phyloP scores from a whole-genome alignment of 2,888 invertebrate genomes.

The Embidobia sp. region DNA sequence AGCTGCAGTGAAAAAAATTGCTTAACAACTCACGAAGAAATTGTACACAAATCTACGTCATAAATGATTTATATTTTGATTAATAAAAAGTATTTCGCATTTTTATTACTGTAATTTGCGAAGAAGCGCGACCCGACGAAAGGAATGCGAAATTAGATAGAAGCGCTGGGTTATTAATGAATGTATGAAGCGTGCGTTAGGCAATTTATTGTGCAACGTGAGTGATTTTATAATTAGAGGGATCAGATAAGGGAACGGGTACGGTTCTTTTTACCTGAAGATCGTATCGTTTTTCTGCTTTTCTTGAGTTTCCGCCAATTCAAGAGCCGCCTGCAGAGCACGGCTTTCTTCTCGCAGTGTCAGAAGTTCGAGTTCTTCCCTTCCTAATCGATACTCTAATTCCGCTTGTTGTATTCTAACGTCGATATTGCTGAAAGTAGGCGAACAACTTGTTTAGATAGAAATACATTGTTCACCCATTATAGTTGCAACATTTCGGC shows the following conservation, averaged over 20 bases:
- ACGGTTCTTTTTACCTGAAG: constrained; percentile 82
- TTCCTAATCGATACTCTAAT: constrained; percentile 92
- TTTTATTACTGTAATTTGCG: too few species aligned
- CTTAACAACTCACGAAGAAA: too few species aligned
- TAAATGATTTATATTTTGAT: too few species aligned
- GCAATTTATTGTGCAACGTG: constrained; percentile 39
- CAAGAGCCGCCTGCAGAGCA: constrained; percentile 89
- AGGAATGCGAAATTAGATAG: neutral
- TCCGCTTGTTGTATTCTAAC: constrained; percentile 95
- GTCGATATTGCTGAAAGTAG: constrained; percentile 89
- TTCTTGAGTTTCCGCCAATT: constrained; percentile 83
- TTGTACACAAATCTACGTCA: too few species aligned
- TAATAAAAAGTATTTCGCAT: too few species aligned
- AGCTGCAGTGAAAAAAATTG: too few species aligned
- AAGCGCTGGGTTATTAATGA: constrained; percentile 10
- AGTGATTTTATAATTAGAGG: constrained; percentile 36
- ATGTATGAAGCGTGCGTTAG: constrained; percentile 17
- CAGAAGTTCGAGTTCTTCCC: constrained; percentile 93
- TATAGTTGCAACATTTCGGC: too few species aligned
- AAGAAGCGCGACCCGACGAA: neutral
- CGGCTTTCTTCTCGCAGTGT: constrained; percentile 92
- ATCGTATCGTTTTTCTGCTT: constrained; percentile 83
- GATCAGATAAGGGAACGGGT: constrained; percentile 15
- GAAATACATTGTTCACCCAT: constrained; percentile 10
- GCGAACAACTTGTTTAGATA: constrained; percentile 21